Conservation (phyloP, 2,888 invertebrate species). For the Lasioglossum calceatum region DNA sequence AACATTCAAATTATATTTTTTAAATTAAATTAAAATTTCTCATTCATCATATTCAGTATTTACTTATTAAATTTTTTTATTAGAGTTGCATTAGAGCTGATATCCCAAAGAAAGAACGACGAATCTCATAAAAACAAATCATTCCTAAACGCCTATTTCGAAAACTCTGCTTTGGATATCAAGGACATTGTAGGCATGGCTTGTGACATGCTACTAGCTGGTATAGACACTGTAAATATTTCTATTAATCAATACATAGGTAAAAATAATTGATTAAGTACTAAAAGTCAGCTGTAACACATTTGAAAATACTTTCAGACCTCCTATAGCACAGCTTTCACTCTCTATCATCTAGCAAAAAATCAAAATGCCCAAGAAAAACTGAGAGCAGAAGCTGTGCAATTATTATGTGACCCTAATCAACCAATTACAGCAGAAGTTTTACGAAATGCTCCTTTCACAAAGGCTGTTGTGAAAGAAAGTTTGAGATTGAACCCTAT, state of each 20-base stretch:
- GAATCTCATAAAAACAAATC: conserved; percentile 83
- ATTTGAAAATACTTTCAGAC: conserved; percentile 86
- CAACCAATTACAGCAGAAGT: conserved; percentile 86
- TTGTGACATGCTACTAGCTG: conserved; percentile 93
- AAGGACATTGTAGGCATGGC: conserved; percentile 94
- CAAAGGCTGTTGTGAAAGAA: conserved; percentile 94
- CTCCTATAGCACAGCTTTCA: conserved; percentile 91
- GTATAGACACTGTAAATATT: conserved; percentile 91
- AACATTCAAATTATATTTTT: background rate
- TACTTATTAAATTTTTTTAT: conserved; percentile 60
- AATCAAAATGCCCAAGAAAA: conserved; percentile 89
- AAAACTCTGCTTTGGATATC: conserved; percentile 89
- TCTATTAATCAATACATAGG: background rate
- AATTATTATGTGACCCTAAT: conserved; percentile 86
- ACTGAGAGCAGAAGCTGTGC: conserved; percentile 87
- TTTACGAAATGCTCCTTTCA: conserved; percentile 88
- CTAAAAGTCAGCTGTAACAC: background rate
- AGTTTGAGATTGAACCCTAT: conserved; percentile 93
- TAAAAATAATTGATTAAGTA: background rate
- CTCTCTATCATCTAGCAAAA: conserved; percentile 91
- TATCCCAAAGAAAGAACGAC: conserved; percentile 85
- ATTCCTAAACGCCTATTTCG: conserved; percentile 89
- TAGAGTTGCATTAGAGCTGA: conserved; percentile 89
- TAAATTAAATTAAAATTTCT: background rate
- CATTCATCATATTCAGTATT: background rate